These are phyloP conservation scores for Leucoma salicis DNA, from an alignment of 2,888 invertebrate species.

Conservation along the genomic window DNA sequence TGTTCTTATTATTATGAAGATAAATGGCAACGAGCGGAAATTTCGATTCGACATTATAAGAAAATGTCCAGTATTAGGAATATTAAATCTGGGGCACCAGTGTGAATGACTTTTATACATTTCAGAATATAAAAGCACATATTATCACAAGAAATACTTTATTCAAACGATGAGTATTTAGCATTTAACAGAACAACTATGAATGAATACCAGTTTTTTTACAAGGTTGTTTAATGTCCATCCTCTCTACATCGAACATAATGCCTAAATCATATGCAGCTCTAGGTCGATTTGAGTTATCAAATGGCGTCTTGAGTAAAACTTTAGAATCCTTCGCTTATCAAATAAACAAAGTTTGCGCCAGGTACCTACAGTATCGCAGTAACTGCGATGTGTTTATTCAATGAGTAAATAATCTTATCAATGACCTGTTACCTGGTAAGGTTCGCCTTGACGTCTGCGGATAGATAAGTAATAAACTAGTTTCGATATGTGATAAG, in stretches of 20 bases:
- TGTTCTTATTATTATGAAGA: slow-evolving; percentile 41
- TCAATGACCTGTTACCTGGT: slow-evolving; percentile 48
- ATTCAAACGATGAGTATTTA: too few species aligned
- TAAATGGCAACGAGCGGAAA: slow-evolving; percentile 30
- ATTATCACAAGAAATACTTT: too few species aligned
- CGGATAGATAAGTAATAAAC: slow-evolving; percentile 48
- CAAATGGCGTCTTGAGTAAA: slow-evolving; percentile 7
- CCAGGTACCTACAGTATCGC: slow-evolving; percentile 9
- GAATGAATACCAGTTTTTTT: slow-evolving; percentile 26
- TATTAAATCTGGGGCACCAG: too few species aligned
- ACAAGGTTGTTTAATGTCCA: slow-evolving; percentile 18
- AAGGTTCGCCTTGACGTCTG: slow-evolving; percentile 44
- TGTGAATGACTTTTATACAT: too few species aligned
- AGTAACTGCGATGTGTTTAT: slow-evolving; percentile 39
- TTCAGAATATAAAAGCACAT: too few species aligned
- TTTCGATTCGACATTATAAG: slow-evolving; percentile 24
- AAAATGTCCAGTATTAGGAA: too few species aligned
- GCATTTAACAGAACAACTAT: slow-evolving; percentile 13
- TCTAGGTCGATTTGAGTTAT: slow-evolving; percentile 12
- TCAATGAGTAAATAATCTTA: slow-evolving; percentile 48
- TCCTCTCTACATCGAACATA: slow-evolving; percentile 23
- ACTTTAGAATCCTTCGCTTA: slow-evolving; percentile 25
- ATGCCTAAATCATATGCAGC: slow-evolving; percentile 21
- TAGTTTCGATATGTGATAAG: slow-evolving; percentile 63
- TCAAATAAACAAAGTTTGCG: slow-evolving; percentile 46